Evolutionary conservation across 2,797 vertebrate species (phyloP).

Genomic region (Hemitrygon akajei): DNA sequence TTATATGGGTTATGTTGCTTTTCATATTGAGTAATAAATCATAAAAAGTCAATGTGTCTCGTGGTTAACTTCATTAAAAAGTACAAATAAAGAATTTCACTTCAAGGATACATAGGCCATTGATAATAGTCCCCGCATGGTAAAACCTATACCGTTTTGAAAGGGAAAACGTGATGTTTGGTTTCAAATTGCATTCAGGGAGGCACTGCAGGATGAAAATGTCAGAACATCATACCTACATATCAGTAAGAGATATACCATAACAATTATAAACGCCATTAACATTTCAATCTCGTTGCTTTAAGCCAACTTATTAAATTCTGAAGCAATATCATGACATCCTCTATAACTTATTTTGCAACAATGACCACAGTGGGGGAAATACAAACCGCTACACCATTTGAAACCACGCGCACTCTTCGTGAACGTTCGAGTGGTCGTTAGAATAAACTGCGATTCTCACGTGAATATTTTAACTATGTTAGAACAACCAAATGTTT

Average conservation of each 20-base stretch:
- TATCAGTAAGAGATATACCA: background rate
- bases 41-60: constrained; percentile 62
- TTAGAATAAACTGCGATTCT: background rate
- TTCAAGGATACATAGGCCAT: background rate
- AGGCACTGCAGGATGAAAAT: background rate
- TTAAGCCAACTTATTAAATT: background rate
- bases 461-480: background rate
- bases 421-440: background rate
- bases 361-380: background rate
- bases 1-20: constrained; percentile 94
- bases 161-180: constrained; percentile 39
- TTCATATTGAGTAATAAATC: constrained; percentile 96
- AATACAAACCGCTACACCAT: background rate
- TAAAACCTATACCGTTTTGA: constrained; percentile 36
- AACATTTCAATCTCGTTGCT: background rate
- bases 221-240: background rate
- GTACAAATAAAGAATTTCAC: background rate
- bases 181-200: background rate
- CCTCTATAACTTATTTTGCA: background rate
- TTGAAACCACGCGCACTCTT: background rate
- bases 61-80: constrained; percentile 51
- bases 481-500: background rate
- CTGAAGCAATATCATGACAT: background rate
- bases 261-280: background rate
- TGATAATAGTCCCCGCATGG: no score